Conservation (phyloP, 1,140 invertebrate species). For the Diplogasteroides magnus region DNA sequence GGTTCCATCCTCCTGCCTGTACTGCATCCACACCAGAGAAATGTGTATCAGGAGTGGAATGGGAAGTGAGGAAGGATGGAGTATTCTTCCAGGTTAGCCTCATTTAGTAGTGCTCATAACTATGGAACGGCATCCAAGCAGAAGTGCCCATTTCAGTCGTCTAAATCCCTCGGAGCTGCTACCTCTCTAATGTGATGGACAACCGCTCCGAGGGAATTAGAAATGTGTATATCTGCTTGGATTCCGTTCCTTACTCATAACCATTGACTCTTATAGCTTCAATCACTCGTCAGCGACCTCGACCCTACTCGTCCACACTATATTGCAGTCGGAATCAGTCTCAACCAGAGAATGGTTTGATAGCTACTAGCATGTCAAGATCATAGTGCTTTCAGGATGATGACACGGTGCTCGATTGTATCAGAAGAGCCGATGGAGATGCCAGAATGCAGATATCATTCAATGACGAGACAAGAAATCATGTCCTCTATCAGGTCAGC, state of each 20-base stretch:
- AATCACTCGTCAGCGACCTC: slow-evolving; percentile 14
- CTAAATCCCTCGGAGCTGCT: no score
- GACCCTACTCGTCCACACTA: slow-evolving; percentile 22
- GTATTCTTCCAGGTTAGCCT: slow-evolving; percentile 11
- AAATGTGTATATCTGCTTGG: no score
- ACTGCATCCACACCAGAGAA: neutral
- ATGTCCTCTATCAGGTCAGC: slow-evolving; percentile 21
- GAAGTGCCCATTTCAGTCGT: no score
- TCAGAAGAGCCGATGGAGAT: slow-evolving; percentile 8
- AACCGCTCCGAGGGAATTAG: no score
- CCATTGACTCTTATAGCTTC: slow-evolving; percentile 10
- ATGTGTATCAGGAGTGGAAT: slow-evolving; percentile 24
- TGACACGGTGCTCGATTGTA: slow-evolving; percentile 27
- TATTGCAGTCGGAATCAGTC: slow-evolving; percentile 24
- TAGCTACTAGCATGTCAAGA: neutral
- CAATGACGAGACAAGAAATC: slow-evolving; percentile 28
- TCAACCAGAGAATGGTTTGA: slow-evolving; percentile 28
- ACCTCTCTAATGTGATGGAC: no score
- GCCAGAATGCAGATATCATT: slow-evolving; percentile 24
- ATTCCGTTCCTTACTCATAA: neutral
- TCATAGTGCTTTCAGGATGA: slow-evolving; percentile 15
- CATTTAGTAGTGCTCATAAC: neutral
- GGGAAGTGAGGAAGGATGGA: slow-evolving; percentile 23
- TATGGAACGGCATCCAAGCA: no score
- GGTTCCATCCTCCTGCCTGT: slow-evolving; percentile 22